Evolutionary conservation across 1,140 invertebrate genomes (phyloP).

Genomic region (Eufriesea mexicana): DNA sequence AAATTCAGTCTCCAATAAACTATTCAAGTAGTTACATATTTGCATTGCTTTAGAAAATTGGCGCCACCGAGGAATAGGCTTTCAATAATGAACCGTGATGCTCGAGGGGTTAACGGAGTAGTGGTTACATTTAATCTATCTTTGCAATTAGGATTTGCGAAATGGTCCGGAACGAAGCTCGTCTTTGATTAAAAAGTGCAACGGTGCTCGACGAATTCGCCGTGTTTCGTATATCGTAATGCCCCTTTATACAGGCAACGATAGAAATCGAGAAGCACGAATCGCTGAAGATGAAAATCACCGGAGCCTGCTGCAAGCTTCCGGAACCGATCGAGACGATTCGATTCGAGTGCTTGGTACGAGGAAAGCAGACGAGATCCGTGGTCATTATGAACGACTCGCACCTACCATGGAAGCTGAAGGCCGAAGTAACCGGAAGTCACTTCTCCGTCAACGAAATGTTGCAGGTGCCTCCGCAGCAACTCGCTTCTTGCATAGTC

Average conservation of each 20-base stretch:
- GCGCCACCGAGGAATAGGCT: too few species aligned
- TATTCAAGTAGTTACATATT: too few species aligned
- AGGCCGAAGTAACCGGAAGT: constrained; percentile 73
- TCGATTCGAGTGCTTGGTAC: constrained; percentile 71
- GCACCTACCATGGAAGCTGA: constrained; percentile 69
- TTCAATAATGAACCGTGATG: too few species aligned
- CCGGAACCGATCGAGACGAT: constrained; percentile 75
- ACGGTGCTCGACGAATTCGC: not conserved
- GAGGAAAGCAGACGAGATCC: constrained; percentile 63
- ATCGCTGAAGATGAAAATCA: constrained; percentile 68
- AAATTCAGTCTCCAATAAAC: too few species aligned
- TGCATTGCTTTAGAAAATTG: too few species aligned
- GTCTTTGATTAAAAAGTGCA: too few species aligned
- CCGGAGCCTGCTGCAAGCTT: constrained; percentile 73
- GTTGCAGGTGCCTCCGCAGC: constrained; percentile 62
- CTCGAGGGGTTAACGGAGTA: too few species aligned
- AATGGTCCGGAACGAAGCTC: too few species aligned
- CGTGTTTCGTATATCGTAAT: not conserved
- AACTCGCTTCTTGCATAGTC: constrained; percentile 49
- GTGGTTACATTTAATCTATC: not conserved
- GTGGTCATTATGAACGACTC: constrained; percentile 74
- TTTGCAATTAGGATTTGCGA: not conserved
- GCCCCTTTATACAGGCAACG: constrained; percentile 55
- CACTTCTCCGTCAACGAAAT: constrained; percentile 66
- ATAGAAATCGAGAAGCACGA: constrained; percentile 72